A percentile compares a stretch with the other conserved stretches of the same genome.
Conservation (phyloP, 2,888 invertebrate species). For the Polyploca ridens region DNA sequence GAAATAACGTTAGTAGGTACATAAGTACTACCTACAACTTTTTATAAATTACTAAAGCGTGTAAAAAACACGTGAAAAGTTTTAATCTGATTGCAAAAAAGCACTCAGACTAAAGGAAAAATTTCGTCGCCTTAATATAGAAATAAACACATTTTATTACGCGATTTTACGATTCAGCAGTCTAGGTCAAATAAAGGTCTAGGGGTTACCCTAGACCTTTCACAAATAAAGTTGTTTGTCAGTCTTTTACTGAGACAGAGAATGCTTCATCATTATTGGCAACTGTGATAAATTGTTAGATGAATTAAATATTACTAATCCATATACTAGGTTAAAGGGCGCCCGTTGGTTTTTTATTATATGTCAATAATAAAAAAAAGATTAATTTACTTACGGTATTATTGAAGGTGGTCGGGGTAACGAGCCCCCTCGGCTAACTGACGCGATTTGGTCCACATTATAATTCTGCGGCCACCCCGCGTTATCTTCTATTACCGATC, state of each 20-base stretch:
- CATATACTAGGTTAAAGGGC: no score
- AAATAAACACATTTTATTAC: slow-evolving; percentile 6
- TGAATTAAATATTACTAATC: no score
- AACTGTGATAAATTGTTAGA: background rate
- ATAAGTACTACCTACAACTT: no score
- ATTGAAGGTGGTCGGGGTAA: slow-evolving; percentile 78
- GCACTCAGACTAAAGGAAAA: background rate
- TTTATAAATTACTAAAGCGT: no score
- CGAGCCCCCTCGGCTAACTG: slow-evolving; percentile 78
- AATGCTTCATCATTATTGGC: background rate
- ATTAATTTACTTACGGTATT: slow-evolving; percentile 79
- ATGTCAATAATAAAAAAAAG: background rate
- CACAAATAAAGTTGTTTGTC: background rate
- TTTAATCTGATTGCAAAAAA: no score
- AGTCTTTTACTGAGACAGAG: background rate
- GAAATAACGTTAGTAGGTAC: no score
- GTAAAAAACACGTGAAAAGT: no score
- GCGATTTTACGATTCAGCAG: background rate
- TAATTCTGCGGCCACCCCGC: slow-evolving; percentile 82
- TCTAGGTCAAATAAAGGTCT: slow-evolving; percentile 7
- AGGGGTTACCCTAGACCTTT: background rate
- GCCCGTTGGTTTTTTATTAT: no score
- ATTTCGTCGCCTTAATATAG: background rate
- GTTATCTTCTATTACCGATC: slow-evolving; percentile 84
- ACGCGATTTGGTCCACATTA: slow-evolving; percentile 81